A percentile compares a stretch with the other conserved stretches of the same genome.
These are phyloP conservation scores for Percopsis transmontana DNA, from an alignment of 2,113 vertebrate species.

Conservation along the genomic window DNA sequence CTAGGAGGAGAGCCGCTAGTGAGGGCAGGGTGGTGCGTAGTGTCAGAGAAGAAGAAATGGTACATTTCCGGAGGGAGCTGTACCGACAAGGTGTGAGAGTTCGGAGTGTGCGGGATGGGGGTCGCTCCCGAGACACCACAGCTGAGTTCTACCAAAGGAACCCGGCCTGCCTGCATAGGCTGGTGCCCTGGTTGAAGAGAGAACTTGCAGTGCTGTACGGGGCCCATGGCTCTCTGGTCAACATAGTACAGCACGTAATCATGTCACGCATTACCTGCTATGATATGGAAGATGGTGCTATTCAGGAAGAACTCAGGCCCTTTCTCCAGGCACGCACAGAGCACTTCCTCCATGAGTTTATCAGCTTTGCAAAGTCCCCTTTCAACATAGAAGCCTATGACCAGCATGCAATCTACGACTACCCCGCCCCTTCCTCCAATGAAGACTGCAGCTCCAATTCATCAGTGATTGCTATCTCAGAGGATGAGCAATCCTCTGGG, in stretches of 20 bases:
- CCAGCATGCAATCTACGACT: conserved; percentile 91
- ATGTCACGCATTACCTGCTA: conserved; percentile 89
- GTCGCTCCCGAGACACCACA: conserved; percentile 87
- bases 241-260: conserved; percentile 91
- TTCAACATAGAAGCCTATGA: conserved; percentile 95
- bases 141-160: conserved; percentile 91
- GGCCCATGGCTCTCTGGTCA: conserved; percentile 86
- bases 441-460: conserved; percentile 87
- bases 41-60: conserved; percentile 87
- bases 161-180: conserved; percentile 91
- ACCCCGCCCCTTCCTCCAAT: conserved; percentile 82
- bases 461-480: conserved; percentile 91
- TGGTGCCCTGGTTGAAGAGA: conserved; percentile 92
- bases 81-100: conserved; percentile 87
- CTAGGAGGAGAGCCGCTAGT: conserved; percentile 76
- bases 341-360: conserved; percentile 95
- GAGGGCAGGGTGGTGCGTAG: conserved; percentile 79
- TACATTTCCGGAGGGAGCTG: conserved; percentile 89
- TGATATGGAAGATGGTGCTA: conserved; percentile 87
- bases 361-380: conserved; percentile 90
- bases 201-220: conserved; percentile 91
- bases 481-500: conserved; percentile 75
- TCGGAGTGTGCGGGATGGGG: conserved; percentile 84
- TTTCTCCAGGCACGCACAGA: conserved; percentile 89
- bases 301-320: conserved; percentile 86